Evolutionary conservation across 2,888 invertebrate species (phyloP).

Genomic region (Aleiodes alternator): DNA sequence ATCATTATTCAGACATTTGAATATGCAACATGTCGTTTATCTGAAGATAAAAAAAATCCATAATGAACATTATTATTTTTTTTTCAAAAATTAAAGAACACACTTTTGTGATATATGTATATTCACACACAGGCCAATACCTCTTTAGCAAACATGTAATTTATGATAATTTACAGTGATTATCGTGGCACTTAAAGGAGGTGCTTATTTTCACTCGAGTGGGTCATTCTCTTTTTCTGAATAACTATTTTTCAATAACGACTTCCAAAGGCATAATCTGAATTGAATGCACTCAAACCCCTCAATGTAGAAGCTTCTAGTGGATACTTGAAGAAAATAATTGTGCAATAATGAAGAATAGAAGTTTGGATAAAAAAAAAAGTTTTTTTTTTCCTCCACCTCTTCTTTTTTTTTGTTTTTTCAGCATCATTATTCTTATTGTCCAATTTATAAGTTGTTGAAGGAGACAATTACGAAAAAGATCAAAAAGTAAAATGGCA

Average conservation of each 20-base stretch:
- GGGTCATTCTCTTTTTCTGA: conserved; percentile 46
- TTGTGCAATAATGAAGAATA: conserved; percentile 43
- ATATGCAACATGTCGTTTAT: conserved; percentile 67
- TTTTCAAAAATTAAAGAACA: background rate
- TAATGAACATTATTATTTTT: conserved; percentile 36
- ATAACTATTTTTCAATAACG: conserved; percentile 58
- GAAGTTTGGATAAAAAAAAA: conserved; percentile 11
- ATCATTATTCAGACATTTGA: conserved; percentile 60
- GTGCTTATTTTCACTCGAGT: conserved; percentile 38
- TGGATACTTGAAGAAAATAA: conserved; percentile 55
- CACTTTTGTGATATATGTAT: background rate
- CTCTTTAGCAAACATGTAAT: conserved; percentile 38
- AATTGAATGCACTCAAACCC: conserved; percentile 50
- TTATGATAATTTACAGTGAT: conserved; percentile 48
- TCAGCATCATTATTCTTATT: conserved; percentile 15
- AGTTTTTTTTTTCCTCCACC: background rate
- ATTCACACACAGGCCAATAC: background rate
- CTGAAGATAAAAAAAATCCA: background rate
- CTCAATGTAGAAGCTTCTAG: conserved; percentile 16
- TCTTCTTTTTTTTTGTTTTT: background rate
- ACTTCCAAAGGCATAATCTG: conserved; percentile 42
- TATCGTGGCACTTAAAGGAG: conserved; percentile 47
- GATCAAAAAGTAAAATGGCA: conserved; percentile 2
- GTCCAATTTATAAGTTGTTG: conserved; percentile 25
- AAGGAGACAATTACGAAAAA: conserved; percentile 11